These are phyloP conservation scores for Spea multiplicata DNA, from an alignment of 2,113 vertebrate species.

Conservation along the genomic window DNA sequence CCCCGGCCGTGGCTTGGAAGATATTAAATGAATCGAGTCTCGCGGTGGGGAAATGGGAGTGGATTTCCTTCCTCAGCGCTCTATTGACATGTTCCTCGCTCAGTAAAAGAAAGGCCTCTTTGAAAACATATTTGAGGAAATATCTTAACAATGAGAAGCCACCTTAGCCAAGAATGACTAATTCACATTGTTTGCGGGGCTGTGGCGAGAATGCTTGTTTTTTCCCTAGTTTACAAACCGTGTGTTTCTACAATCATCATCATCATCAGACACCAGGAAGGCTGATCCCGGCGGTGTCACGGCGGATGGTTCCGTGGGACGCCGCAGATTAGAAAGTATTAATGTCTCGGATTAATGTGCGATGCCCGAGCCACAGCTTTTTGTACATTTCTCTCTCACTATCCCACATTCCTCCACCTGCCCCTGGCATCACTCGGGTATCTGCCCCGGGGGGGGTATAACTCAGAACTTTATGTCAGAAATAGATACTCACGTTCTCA, in stretches of 20 bases:
- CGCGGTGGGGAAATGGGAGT: constrained; percentile 74
- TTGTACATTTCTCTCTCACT: too few relatives aligned
- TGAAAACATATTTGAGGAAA: constrained; percentile 79
- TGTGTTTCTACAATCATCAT: too few relatives aligned
- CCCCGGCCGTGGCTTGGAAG: not conserved
- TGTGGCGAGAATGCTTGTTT: constrained; percentile 7
- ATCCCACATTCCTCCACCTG: too few relatives aligned
- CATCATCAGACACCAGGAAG: too few relatives aligned
- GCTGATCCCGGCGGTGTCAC: too few relatives aligned
- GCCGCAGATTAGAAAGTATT: too few relatives aligned
- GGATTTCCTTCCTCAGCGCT: constrained; percentile 79
- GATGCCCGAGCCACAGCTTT: too few relatives aligned
- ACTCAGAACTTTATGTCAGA: too few relatives aligned
- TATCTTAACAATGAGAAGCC: constrained; percentile 76
- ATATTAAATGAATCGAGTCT: constrained; percentile 60
- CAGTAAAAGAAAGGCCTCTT: constrained; percentile 70
- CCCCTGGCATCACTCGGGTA: too few relatives aligned
- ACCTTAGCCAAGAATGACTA: constrained; percentile 65
- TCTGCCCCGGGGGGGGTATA: too few relatives aligned
- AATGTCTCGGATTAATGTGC: too few relatives aligned
- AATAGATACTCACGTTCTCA: constrained; percentile 5
- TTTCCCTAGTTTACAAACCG: not conserved
- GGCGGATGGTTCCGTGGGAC: too few relatives aligned
- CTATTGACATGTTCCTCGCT: constrained; percentile 67
- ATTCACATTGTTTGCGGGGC: constrained; percentile 67